Evolutionary conservation across 2,113 vertebrate species (phyloP).

Genomic region (Erythrocercus mccallii): DNA sequence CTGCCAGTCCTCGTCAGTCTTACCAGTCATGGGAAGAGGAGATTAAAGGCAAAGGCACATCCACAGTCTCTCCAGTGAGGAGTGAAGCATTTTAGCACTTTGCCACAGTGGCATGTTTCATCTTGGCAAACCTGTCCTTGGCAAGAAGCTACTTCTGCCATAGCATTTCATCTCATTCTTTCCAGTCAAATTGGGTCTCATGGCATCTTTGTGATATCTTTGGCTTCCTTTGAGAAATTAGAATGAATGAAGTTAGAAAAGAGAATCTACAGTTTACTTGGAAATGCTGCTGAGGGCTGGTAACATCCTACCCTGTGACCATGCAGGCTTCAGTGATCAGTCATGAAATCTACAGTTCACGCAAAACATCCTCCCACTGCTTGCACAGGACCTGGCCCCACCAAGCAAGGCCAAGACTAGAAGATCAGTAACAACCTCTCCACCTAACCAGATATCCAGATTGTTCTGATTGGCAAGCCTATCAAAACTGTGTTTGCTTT

Average conservation of each 20-base stretch:
- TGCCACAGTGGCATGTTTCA: rapidly evolving
- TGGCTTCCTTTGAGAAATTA: neutral
- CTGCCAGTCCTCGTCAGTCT: neutral
- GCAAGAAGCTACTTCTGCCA: neutral
- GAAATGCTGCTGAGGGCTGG: neutral
- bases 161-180: neutral
- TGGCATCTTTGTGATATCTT: neutral
- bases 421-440: neutral
- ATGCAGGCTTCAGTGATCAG: rapidly evolving
- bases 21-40: neutral
- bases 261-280: neutral
- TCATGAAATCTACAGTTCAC: neutral
- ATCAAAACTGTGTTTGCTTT: neutral
- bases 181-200: neutral
- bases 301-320: neutral
- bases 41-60: neutral
- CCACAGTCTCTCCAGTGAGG: neutral
- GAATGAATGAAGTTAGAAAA: neutral
- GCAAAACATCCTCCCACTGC: neutral
- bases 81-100: neutral
- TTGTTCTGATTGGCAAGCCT: neutral
- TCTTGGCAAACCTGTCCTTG: neutral
- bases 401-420: neutral
- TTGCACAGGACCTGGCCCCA: neutral
- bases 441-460: neutral